These are phyloP conservation scores for Thamnophis elegans DNA, from an alignment of 2,797 vertebrate species.

Conservation along the genomic window DNA sequence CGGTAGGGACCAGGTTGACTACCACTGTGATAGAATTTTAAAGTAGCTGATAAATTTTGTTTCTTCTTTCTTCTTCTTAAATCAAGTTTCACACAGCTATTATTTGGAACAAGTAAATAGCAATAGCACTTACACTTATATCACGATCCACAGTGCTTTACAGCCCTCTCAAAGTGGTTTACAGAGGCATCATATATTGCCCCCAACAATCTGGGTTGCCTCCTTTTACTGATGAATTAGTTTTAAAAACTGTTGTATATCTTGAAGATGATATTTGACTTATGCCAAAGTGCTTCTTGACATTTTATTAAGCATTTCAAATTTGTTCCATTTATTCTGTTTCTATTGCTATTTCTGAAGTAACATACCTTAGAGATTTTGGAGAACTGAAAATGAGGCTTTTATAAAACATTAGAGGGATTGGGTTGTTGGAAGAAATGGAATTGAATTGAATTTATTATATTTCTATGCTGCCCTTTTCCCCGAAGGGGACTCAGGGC, in stretches of 20 bases:
- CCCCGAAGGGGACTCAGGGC: no score
- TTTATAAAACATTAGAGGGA: not conserved
- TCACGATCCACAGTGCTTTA: no score
- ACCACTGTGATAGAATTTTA: not conserved
- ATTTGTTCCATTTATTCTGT: not conserved
- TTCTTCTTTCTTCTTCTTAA: not conserved
- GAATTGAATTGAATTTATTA: no score
- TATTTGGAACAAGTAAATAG: not conserved
- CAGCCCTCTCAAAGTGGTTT: no score
- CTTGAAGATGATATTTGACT: not conserved
- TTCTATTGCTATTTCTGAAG: not conserved
- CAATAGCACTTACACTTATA: no score
- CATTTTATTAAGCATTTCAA: not conserved
- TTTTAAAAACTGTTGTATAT: not conserved
- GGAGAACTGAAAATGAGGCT: not conserved
- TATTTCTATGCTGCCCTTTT: no score
- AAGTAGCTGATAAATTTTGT: not conserved
- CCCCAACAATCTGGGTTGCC: no score
- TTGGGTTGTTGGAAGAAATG: not conserved
- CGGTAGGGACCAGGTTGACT: no score
- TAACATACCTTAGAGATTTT: not conserved
- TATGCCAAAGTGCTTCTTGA: not conserved
- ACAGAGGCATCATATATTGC: no score
- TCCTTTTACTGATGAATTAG: not conserved
- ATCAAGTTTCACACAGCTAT: not conserved